Evolutionary conservation across 2,113 vertebrate genomes (phyloP), one percentile per base, ranked within the genome.

Genomic region (Alosa alosa): DNA sequence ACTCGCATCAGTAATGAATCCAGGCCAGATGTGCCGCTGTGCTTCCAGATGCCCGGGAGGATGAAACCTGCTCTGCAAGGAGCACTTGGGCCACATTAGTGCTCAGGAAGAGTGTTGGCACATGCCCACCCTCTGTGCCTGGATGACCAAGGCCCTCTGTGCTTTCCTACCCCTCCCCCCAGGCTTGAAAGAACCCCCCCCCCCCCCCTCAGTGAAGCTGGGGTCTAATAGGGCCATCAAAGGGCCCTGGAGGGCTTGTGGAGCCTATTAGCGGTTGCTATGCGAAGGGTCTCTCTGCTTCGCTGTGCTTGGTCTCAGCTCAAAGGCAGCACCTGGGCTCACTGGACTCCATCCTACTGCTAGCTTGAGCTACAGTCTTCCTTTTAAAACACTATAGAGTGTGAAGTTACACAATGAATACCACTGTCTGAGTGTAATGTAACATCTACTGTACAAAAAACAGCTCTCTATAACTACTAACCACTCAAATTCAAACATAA

Each of bases 1-100:
- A 88, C 83, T 86, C 47, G 47, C 75, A 84, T 88, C 11, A 46
- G 44, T 83, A 55, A 88, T 88, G 81, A 86, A 84, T 81, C 49
- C 20, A 46, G 68, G 41, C 83, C 50, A 78, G 25, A 83, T 84
- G 81, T 18, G 25, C 52, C 78, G 55, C 75, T 52, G 87, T 87
- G 81, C 78, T 81, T 84, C 39, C 44, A 46, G 15, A 49, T 82
- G 83, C 75, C 7, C 68, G 60, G 44, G 81, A 84, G 64, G 81
- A 83, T 39, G 55, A 84, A 85, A 86, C 81, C 25, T 47, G 46
- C 9, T 86, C 47, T 44, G 83, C 2, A n/a, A 49, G 39, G 81
- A 81, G 49, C 81, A 64, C 81, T 47, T 81, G 84, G 72, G n/a
- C 44, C 82, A 72, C 55, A 84, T 85, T 85, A 47, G 44, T 4